phyloP scores from a whole-genome alignment of 2,113 vertebrate genomes.

The Siphamia tubifer region DNA sequence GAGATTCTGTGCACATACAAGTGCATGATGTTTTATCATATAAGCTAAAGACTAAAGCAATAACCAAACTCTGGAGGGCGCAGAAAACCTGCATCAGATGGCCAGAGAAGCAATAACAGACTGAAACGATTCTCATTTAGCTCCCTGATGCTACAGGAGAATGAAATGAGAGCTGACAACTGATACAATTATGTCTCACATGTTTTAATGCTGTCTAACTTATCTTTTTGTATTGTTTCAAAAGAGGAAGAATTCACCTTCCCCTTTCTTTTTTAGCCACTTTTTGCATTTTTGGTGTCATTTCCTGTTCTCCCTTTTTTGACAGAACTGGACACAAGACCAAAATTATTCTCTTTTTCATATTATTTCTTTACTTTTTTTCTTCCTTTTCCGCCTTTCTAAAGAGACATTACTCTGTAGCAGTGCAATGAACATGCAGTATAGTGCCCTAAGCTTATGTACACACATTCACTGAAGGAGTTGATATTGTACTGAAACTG shows the following conservation, averaged over 20 bases:
- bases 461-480: conserved; percentile 37
- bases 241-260: conserved; percentile 39
- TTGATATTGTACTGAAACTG: conserved; percentile 52
- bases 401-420: conserved; percentile 55
- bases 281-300: conserved; percentile 6
- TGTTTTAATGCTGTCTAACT: conserved; percentile 24
- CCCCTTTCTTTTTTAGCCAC: conserved; percentile 25
- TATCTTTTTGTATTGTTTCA: background rate
- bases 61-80: conserved; percentile 76
- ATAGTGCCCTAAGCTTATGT: conserved; percentile 59
- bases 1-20: conserved; percentile 21
- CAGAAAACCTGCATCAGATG: conserved; percentile 17
- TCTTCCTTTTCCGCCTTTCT: conserved; percentile 43
- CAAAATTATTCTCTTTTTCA: conserved; percentile 62
- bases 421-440: conserved; percentile 47
- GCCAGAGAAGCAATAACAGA: conserved; percentile 79
- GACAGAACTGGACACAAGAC: conserved; percentile 70
- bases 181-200: conserved; percentile 17
- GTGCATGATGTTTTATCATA: conserved; percentile 35
- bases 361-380: background rate
- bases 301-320: conserved; percentile 44
- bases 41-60: conserved; percentile 79
- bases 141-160: conserved; percentile 36
- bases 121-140: conserved; percentile 36
- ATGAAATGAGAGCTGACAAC: conserved; percentile 41